Evolutionary conservation across 2,113 vertebrate genomes (phyloP).

Genomic region (Kryptolebias marmoratus): DNA sequence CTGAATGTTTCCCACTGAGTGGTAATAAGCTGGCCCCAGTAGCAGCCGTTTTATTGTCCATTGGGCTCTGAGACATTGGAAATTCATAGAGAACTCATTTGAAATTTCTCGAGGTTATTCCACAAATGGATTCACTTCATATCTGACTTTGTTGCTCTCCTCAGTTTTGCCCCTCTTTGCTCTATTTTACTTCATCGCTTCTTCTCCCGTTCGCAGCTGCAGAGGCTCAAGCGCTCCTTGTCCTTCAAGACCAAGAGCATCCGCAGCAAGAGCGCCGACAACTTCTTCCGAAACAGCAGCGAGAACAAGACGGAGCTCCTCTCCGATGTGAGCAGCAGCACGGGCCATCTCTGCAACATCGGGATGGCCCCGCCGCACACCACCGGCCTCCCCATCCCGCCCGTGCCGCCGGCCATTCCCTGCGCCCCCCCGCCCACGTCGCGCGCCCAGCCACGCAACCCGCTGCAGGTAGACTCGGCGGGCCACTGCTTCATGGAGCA

Average conservation of each 20-base stretch:
- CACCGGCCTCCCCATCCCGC: slow-evolving; percentile 62
- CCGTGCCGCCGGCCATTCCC: slow-evolving; percentile 75
- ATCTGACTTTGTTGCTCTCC: slow-evolving; percentile 2
- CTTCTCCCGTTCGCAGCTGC: slow-evolving; percentile 78
- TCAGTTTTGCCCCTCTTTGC: background rate
- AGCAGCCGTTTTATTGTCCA: background rate
- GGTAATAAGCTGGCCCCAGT: slow-evolving; percentile 18
- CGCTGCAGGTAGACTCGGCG: slow-evolving; percentile 81
- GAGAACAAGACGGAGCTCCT: slow-evolving; percentile 88
- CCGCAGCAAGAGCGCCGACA: slow-evolving; percentile 97
- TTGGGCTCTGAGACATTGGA: slow-evolving; percentile 15
- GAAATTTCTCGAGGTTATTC: slow-evolving; percentile 16
- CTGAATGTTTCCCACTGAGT: slow-evolving; percentile 12
- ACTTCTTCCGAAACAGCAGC: slow-evolving; percentile 91
- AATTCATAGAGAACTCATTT: slow-evolving; percentile 3
- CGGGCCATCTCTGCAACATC: slow-evolving; percentile 82
- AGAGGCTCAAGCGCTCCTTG: slow-evolving; percentile 94
- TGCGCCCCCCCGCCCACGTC: slow-evolving; percentile 80
- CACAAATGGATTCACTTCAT: slow-evolving; percentile 14
- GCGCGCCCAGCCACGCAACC: slow-evolving; percentile 83
- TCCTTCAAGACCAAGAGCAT: slow-evolving; percentile 99
- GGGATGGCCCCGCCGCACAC: slow-evolving; percentile 71
- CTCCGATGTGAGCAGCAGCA: slow-evolving; percentile 86
- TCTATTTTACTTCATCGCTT: slow-evolving; percentile 49
- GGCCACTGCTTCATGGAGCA: slow-evolving; percentile 94